Conservation (phyloP, 2,888 invertebrate genomes). For the Pediacus dermestoides region DNA sequence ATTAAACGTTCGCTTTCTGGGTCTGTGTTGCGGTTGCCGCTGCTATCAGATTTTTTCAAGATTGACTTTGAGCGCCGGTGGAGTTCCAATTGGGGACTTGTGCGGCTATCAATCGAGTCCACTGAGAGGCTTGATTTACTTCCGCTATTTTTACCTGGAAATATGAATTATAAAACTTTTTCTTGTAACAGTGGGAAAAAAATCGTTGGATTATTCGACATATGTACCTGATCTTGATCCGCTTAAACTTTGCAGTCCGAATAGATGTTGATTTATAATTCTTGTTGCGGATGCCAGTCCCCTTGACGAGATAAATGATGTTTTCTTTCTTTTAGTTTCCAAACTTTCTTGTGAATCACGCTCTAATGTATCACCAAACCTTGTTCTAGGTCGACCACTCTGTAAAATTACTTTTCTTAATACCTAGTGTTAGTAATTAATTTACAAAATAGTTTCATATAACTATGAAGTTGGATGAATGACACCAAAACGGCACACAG, state of each 20-base stretch:
- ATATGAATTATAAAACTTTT: conserved; percentile 3
- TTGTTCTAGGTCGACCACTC: conserved; percentile 40
- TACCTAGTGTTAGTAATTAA: background rate
- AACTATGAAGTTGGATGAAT: too few species aligned
- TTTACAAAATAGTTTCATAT: background rate
- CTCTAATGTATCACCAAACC: conserved; percentile 51
- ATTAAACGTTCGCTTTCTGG: conserved; percentile 74
- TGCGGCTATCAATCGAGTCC: conserved; percentile 62
- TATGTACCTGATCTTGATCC: conserved; percentile 49
- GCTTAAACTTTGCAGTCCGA: conserved; percentile 59
- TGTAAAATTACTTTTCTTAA: conserved; percentile 19
- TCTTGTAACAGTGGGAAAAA: background rate
- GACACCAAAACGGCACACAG: too few species aligned
- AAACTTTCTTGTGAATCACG: conserved; percentile 56
- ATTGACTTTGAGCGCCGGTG: conserved; percentile 71
- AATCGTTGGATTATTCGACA: background rate
- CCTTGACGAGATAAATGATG: conserved; percentile 61
- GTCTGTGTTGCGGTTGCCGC: conserved; percentile 53
- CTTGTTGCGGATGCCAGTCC: conserved; percentile 68
- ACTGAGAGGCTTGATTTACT: conserved; percentile 66
- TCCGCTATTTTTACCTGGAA: conserved; percentile 55
- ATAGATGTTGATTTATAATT: conserved; percentile 70
- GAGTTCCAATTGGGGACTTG: conserved; percentile 61
- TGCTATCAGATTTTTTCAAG: conserved; percentile 70
- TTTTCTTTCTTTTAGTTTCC: conserved; percentile 48